A percentile compares a stretch with the other conserved stretches of the same genome.
Conservation (phyloP, 1,140 invertebrate species). For the Hirudo medicinalis region DNA sequence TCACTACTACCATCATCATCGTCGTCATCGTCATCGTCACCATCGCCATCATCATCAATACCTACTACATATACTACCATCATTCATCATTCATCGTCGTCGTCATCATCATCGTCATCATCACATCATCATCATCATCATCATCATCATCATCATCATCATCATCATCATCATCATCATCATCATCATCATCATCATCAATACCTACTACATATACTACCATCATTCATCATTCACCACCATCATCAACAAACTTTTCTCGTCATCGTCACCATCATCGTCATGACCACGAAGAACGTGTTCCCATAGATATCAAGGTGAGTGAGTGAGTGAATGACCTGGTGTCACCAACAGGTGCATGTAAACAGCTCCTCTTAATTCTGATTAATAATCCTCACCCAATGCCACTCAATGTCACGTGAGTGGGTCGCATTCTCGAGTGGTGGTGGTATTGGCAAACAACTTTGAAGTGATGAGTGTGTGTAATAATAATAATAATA, state of each 20-base stretch:
- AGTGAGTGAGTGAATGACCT: background rate
- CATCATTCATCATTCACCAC: background rate
- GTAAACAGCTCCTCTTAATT: background rate
- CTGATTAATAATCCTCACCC: background rate
- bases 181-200: constrained; percentile 2
- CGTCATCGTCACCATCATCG: background rate
- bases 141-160: background rate
- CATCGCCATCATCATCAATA: background rate
- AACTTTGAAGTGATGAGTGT: too few species aligned
- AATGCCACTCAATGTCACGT: too few species aligned
- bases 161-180: constrained; percentile 5
- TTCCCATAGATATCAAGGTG: background rate
- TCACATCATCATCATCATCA: background rate
- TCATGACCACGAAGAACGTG: background rate
- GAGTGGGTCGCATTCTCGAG: too few species aligned
- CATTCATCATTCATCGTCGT: background rate
- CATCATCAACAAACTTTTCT: background rate
- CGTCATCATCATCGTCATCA: background rate
- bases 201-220: background rate
- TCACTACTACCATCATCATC: too few species aligned
- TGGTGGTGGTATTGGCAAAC: too few species aligned
- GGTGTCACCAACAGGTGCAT: background rate
- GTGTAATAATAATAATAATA: too few species aligned
- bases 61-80: too few species aligned
- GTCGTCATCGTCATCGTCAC: too few species aligned